A percentile compares a stretch with the other conserved stretches of the same genome.
Evolutionary conservation across 2,113 vertebrate species (phyloP).

Genomic region (Mustela nigripes): DNA sequence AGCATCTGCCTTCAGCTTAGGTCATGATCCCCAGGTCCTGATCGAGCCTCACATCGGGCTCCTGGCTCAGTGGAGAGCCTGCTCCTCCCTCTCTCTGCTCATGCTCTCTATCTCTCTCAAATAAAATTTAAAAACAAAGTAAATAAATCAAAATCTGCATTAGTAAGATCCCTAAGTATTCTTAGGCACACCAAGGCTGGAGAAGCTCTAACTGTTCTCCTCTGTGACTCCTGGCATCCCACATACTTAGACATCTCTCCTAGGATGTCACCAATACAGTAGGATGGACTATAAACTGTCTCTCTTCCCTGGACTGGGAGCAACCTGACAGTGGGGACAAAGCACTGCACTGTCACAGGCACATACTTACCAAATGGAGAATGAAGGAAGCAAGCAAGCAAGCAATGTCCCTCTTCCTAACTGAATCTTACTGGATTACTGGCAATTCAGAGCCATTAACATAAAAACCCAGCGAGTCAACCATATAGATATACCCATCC

Average conservation of each 20-base stretch:
- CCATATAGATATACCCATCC: background rate
- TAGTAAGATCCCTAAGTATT: background rate
- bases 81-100: background rate
- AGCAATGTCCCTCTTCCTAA: background rate
- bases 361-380: background rate
- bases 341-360: background rate
- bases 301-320: background rate
- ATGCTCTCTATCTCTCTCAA: background rate
- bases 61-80: background rate
- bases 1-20: background rate
- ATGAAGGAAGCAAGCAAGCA: background rate
- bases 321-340: background rate
- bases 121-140: background rate
- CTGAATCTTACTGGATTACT: background rate
- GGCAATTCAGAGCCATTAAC: background rate
- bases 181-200: background rate
- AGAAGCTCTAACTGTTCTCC: background rate
- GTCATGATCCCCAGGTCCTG: background rate
- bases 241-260: background rate
- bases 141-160: background rate
- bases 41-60: background rate
- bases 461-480: background rate
- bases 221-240: background rate
- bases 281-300: background rate
- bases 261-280: background rate